These are phyloP conservation scores for Ptilonorhynchus violaceus DNA, from an alignment of 2,113 vertebrate species.

Conservation along the genomic window DNA sequence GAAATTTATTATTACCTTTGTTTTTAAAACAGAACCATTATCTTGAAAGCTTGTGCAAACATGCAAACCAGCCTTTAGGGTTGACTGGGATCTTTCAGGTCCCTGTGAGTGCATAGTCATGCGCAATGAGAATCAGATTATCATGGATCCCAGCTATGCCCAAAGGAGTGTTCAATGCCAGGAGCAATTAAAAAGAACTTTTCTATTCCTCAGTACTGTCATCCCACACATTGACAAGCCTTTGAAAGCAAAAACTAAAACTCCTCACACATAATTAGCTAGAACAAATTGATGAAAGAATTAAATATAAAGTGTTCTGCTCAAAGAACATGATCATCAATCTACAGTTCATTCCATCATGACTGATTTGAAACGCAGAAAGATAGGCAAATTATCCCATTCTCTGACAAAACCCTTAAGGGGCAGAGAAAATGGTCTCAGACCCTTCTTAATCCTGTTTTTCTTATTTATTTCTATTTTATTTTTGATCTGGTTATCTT, in stretches of 20 bases:
- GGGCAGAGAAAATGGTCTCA: not conserved
- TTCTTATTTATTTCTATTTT: not conserved
- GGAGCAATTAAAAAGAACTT: slow-evolving; percentile 51
- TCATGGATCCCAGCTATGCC: not conserved
- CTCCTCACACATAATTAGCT: slow-evolving; percentile 56
- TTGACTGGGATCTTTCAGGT: not conserved
- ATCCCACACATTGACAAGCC: slow-evolving; percentile 45
- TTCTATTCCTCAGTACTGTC: slow-evolving; percentile 19
- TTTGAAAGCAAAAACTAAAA: slow-evolving; percentile 69
- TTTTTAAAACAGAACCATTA: not conserved
- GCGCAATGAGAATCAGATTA: slow-evolving; percentile 21
- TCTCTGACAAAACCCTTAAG: not conserved
- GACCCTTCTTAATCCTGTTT: not conserved
- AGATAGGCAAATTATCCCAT: not conserved
- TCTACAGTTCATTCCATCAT: slow-evolving; percentile 3
- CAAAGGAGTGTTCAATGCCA: not conserved
- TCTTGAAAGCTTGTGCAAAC: not conserved
- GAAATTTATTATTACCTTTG: not conserved
- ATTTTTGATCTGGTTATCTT: not conserved
- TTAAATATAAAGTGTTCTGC: slow-evolving; percentile 43
- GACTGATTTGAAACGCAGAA: slow-evolving; percentile 4
- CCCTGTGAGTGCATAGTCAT: not conserved
- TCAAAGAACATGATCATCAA: slow-evolving; percentile 44
- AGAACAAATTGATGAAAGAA: slow-evolving; percentile 56
- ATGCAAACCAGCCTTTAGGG: not conserved